Evolutionary conservation across 2,888 invertebrate genomes (phyloP), one percentile per base, ranked within the genome.

Genomic region (Pristionchus maxplancki): DNA sequence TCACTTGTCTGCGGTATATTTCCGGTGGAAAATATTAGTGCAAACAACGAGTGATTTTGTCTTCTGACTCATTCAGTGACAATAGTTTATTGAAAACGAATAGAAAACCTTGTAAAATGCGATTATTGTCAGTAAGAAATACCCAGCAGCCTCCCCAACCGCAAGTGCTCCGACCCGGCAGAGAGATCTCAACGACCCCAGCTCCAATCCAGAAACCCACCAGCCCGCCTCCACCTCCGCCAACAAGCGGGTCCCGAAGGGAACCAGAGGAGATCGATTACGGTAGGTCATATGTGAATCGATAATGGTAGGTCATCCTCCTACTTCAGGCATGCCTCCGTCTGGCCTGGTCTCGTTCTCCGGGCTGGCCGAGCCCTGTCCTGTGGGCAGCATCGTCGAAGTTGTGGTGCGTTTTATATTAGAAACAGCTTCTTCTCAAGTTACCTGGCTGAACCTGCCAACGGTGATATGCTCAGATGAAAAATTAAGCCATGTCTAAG

Each of bases 341-440:
- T 64, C 88, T 50, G 93, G 92, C 24, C 88, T 91, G 34, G 94
- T 94, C 48, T 93, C 93, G 15, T 95, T 95, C 91, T 97, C 97
- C 0, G 98, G 98, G 87, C 97, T 98, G 96, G 97, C 97, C 88
- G 94, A 95, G 89, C 98, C 98, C 5, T 98, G 98, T 95, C 97
- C 98, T 37, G 96, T 98, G 83, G 98, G 98, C 90, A 98, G 97
- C 90, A 96, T 98, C 88, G 98, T 98, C 1, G 98, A 98, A 96
- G 98, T 98, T 92, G 96, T 98, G 95, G 97, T 97, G 94, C 95
- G 74, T 74, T 40, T 40, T 37, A 24, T 9, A 9, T 40, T n/a
- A n/a, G n/a, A n/a, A n/a, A n/a, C n/a, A n/a, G n/a, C n/a, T n/a
- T n/a, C n/a, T n/a, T n/a, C n/a, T n/a, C 64, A 53, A 58, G 58